A percentile compares a stretch with the other conserved stretches of the same genome.
These are phyloP conservation scores for Mimumesa dahlbomi DNA, from an alignment of 2,888 invertebrate species.

Conservation along the genomic window DNA sequence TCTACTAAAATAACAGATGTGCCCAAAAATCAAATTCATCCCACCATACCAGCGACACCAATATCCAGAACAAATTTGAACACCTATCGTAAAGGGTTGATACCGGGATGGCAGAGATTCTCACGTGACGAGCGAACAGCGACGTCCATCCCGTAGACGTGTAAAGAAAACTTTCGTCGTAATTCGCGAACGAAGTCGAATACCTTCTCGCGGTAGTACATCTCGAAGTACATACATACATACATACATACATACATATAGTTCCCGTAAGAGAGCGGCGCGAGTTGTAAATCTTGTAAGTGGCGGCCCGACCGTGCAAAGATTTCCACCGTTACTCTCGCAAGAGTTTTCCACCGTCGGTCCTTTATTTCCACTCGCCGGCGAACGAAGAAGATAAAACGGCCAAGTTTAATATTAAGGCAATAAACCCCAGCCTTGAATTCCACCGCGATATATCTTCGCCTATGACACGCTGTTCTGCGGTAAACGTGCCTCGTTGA, in stretches of 20 bases:
- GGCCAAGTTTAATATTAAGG: slow-evolving; percentile 71
- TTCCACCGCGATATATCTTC: slow-evolving; percentile 45
- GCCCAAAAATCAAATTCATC: no score
- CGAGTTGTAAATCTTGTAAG: slow-evolving; percentile 51
- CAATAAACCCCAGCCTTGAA: slow-evolving; percentile 65
- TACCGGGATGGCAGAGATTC: no score
- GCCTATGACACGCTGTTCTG: slow-evolving; percentile 30
- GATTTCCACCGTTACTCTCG: slow-evolving; percentile 26
- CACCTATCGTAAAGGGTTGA: no score
- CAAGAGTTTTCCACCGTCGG: not conserved
- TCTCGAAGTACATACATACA: no score
- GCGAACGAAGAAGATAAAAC: slow-evolving; percentile 52
- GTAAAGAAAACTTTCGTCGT: slow-evolving; percentile 43
- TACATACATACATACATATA: no score
- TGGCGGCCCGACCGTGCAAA: slow-evolving; percentile 26
- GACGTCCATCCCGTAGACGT: no score
- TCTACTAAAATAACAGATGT: no score
- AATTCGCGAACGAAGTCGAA: slow-evolving; percentile 48
- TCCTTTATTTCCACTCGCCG: slow-evolving; percentile 8
- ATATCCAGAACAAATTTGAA: no score
- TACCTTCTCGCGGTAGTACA: slow-evolving; percentile 23
- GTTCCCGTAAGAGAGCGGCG: slow-evolving; percentile 17
- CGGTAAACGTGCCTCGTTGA: slow-evolving; percentile 19
- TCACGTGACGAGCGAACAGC: no score
- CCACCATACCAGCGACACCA: no score